These are phyloP conservation scores for Cylloceria caligata DNA, from an alignment of 2,888 invertebrate species.

Conservation along the genomic window DNA sequence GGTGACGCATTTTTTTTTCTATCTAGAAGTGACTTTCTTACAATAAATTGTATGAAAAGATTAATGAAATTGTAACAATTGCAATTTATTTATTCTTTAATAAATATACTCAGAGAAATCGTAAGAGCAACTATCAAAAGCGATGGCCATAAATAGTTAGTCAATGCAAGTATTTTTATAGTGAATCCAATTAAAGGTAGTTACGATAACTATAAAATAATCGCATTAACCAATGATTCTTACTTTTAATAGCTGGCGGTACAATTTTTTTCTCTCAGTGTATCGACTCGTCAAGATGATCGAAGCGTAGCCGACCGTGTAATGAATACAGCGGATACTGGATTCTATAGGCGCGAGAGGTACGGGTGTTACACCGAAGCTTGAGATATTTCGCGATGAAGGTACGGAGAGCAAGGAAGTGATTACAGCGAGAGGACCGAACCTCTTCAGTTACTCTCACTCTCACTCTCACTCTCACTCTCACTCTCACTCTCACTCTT, in stretches of 20 bases:
- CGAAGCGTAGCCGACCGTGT: constrained; percentile 13
- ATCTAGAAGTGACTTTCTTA: background rate
- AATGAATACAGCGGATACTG: constrained; percentile 27
- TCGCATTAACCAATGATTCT: no score
- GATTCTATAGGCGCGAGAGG: background rate
- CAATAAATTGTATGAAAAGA: no score
- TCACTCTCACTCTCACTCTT: constrained; percentile 16
- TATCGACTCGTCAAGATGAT: constrained; percentile 1
- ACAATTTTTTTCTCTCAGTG: no score
- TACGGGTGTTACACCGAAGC: constrained; percentile 9
- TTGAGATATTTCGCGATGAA: constrained; percentile 39
- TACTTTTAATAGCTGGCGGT: no score
- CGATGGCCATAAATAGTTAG: no score
- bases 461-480: constrained; percentile 1
- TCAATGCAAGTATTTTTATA: no score
- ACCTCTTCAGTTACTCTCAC: constrained; percentile 15
- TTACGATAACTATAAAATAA: no score
- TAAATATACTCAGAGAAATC: no score
- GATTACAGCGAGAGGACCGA: constrained; percentile 38
- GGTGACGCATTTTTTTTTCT: background rate
- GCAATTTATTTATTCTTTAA: background rate
- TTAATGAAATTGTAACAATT: background rate
- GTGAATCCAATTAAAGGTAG: no score
- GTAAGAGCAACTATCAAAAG: no score
- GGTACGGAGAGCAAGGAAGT: constrained; percentile 28